Base-by-base conservation (phyloP, 2,797 vertebrate genomes). In the Sebastes steindachneri region DNA sequence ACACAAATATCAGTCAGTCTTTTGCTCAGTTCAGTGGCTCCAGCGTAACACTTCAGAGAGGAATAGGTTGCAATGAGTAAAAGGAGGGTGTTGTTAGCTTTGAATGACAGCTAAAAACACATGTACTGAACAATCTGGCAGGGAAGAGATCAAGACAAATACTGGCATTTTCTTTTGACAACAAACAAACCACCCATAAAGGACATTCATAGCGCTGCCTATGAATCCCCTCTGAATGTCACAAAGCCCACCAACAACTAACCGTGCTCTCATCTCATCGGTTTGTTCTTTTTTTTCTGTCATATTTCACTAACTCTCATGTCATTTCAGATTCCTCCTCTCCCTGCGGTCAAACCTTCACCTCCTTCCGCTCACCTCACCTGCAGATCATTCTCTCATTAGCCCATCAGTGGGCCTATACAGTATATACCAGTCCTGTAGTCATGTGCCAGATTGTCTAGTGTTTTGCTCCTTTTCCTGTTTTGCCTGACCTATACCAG, bases 71-170 rank as follows among this genome's bases (percentile, higher is more conserved):
- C 14, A 41, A 26, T 55, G 62, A 37, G 60, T 53, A 35, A 74
- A 70, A 72, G 12, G 31, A 68, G 0, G 37, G 80, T 73, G 17
- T 31, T 66, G 70, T 71, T 48, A 11, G 55, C 63, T 78, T 63
- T 83, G 74, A 85, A 17, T 62, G 63, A 55, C 68, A 78, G 74
- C 35, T 68, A 9, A 55, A 64, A 73, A 62, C 59, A 76, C 62
- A 66, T n/a, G 17, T 2, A 51, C 29, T 12, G 5, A 75, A 57
- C 58, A 67, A 26, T 64, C 41, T 5, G 63, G 28, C 29, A 54
- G 29, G 58, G 71, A 75, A 37, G 41, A 48, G 21, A 74, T 64
- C 14, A 48, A 31, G 35, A 37, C 54, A 76, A 81, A 73, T 25
- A 55, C 64, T 65, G 53, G 7, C 31, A 79, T 81, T 78, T 72